Percentiles rank a stretch among this genome's conserved stretches.
Conservation (phyloP, 2,797 vertebrate genomes). For the Sebastolobus alascanus region DNA sequence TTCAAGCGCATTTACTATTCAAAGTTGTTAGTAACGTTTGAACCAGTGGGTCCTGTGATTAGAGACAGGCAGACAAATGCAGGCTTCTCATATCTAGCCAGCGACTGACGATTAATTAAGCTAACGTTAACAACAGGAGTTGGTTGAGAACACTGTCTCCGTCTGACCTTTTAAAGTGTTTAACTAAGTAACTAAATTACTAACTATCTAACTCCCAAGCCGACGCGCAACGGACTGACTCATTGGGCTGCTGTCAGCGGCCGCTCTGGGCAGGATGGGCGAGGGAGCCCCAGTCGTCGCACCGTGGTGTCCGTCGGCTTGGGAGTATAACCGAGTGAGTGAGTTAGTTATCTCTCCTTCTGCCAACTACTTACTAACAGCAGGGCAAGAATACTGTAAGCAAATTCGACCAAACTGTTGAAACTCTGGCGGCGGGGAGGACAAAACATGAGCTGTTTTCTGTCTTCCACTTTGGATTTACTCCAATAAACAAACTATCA, state of each 20-base stretch:
- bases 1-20: background rate
- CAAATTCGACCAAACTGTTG: too few relatives aligned
- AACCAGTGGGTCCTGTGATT: background rate
- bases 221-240: too few relatives aligned
- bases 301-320: too few relatives aligned
- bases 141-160: too few relatives aligned
- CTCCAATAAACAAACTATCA: background rate
- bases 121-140: background rate
- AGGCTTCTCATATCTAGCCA: background rate
- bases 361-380: too few relatives aligned
- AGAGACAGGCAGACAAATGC: background rate
- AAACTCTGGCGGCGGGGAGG: too few relatives aligned
- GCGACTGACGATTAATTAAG: background rate
- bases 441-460: background rate
- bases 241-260: too few relatives aligned
- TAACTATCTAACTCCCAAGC: background rate
- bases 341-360: too few relatives aligned
- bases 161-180: background rate
- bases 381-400: too few relatives aligned
- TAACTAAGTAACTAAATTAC: background rate
- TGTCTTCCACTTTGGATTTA: background rate
- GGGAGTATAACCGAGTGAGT: too few relatives aligned
- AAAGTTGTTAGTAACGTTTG: background rate
- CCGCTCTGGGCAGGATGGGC: too few relatives aligned
- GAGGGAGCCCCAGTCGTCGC: too few relatives aligned